Base-by-base conservation (phyloP, 1,140 invertebrate genomes). In the Zaprionus ornatus region DNA sequence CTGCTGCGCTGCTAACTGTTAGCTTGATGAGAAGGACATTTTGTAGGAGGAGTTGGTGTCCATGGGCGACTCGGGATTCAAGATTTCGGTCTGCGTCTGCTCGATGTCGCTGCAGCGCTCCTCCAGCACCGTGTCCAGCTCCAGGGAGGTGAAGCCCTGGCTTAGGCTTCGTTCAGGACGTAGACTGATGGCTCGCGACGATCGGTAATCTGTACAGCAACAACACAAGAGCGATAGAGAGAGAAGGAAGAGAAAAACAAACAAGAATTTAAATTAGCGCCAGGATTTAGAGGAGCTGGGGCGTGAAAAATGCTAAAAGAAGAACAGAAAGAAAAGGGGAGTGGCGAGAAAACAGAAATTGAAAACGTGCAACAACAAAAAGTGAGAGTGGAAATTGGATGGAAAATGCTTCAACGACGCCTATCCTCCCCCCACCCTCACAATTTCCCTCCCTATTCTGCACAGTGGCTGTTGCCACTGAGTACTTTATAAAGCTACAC, bases 101-200 rank as follows among this genome's bases (percentile, higher is more conserved):
- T 97, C 96, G 9, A 95, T 95, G 90, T 97, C 96, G 27, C 94
- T 94, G 35, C 94, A 94, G 70, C 95, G 94, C 86, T 97, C 96
- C 91, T 97, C 96, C 15, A 97, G 93, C 12, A 97, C 96, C 0
- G 96, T 97, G 87, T 97, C 96, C 79, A 97, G 93, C 90, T 97
- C 96, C 35, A 96, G 90, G 0, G 95, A 95, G 12, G 96, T 95
- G 71, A 96, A 96, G 17, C 94, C 94, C 77, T 94, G 94, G 70
- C 93, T 96, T 88, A 93, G 94, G 92, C 94, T 93, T 91, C 96
- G 93, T 83, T 95, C 94, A 79, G 94, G 94, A 76, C 94, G 93
- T 74, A 97, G 92, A 73, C 95, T 95, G 67, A 96, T 94, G 27
- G 95, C 94, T 82, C 96, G 93, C 60, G 94, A 92, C 68, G 94